phyloP scores from a whole-genome alignment of 2,113 vertebrate genomes.

The Protobothrops flavoviridis region DNA sequence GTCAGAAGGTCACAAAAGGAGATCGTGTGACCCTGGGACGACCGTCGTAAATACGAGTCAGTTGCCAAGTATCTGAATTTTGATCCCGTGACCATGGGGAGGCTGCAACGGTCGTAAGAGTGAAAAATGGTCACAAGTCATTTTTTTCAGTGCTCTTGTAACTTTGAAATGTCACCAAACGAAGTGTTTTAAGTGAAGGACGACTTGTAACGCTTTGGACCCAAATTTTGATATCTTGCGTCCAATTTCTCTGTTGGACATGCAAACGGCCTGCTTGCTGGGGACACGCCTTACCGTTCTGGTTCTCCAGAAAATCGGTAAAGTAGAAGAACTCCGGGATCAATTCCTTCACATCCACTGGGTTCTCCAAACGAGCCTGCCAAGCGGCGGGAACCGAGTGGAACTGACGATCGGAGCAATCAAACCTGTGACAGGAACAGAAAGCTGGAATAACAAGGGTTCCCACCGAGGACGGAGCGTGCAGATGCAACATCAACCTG shows the following conservation, averaged over 20 bases:
- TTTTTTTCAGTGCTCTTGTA: background rate
- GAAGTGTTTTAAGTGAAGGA: background rate
- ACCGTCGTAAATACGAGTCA: background rate
- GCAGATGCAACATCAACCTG: background rate
- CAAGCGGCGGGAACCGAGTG: constrained; percentile 93
- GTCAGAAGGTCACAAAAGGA: background rate
- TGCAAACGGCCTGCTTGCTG: fast-evolving
- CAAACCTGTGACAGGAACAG: constrained; percentile 77
- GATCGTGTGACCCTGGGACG: background rate
- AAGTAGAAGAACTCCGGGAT: constrained; percentile 99
- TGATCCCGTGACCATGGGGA: background rate
- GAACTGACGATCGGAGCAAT: constrained; percentile 95
- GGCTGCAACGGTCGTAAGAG: no score
- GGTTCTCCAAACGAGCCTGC: constrained; percentile 97
- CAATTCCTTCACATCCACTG: constrained; percentile 94
- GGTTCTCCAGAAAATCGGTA: constrained; percentile 93
- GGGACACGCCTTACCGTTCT: constrained; percentile 76
- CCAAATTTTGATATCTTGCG: no score
- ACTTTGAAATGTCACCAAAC: background rate
- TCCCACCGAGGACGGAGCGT: background rate
- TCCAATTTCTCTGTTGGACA: background rate
- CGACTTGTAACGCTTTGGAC: background rate
- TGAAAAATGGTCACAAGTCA: no score
- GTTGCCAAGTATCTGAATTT: background rate
- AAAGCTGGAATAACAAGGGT: background rate